Conservation (phyloP, 2,113 vertebrate genomes). For the Microtus oregoni region DNA sequence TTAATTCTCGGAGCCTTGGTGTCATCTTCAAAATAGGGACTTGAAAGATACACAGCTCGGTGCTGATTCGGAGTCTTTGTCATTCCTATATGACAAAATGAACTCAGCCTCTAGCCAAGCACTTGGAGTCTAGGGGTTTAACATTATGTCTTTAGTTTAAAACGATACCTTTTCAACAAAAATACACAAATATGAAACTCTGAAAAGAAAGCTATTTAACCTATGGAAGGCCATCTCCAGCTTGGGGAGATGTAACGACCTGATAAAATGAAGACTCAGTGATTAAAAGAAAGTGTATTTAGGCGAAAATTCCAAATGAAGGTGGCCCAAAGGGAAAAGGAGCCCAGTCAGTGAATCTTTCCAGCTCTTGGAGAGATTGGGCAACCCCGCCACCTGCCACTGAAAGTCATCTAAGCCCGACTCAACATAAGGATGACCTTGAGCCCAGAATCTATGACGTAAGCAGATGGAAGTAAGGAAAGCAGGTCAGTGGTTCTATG, state of each 20-base stretch:
- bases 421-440: background rate
- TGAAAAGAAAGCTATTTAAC: background rate
- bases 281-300: background rate
- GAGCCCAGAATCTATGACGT: background rate
- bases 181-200: slow-evolving; percentile 17
- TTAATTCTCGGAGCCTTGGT: background rate
- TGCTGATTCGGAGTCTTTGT: background rate
- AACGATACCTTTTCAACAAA: background rate
- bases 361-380: background rate
- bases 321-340: background rate
- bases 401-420: background rate
- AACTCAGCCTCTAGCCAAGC: background rate
- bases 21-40: background rate
- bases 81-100: background rate
- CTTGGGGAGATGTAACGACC: background rate
- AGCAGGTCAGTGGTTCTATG: background rate
- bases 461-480: slow-evolving; percentile 1
- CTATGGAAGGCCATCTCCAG: background rate
- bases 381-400: background rate
- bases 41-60: background rate
- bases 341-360: background rate
- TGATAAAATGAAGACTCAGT: background rate
- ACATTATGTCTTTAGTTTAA: background rate
- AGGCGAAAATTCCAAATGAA: background rate
- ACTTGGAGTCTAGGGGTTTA: background rate